A percentile compares a stretch with the other conserved stretches of the same genome.
These are phyloP conservation scores for Podotricha telesiphe DNA, from an alignment of 2,888 invertebrate genomes.

Conservation along the genomic window DNA sequence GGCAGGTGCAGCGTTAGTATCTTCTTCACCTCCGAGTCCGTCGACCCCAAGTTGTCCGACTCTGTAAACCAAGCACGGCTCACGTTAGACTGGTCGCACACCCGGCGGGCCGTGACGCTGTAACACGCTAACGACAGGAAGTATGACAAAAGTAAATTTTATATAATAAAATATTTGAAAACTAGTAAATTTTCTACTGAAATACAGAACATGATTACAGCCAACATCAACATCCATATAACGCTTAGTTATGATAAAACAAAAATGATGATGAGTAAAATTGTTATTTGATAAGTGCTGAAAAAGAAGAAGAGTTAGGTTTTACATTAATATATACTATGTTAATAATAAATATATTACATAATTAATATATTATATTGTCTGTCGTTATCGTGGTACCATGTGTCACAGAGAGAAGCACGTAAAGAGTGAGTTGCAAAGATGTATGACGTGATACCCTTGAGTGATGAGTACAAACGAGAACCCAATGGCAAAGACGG, in stretches of 20 bases:
- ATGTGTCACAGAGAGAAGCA: constrained; percentile 45
- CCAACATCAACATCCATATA: constrained; percentile 3
- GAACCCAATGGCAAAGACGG: constrained; percentile 33
- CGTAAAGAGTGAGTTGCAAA: constrained; percentile 45
- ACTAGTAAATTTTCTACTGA: constrained; percentile 14
- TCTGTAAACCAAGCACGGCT: constrained; percentile 83
- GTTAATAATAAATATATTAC: constrained; percentile 10
- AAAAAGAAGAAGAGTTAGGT: not conserved
- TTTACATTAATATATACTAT: not conserved
- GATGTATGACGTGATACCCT: constrained; percentile 38
- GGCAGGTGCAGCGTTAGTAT: constrained; percentile 95
- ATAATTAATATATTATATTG: not conserved
- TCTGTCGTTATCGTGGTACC: constrained; percentile 44
- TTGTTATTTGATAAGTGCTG: constrained; percentile 12
- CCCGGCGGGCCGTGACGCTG: constrained; percentile 50
- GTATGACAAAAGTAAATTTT: constrained; percentile 1
- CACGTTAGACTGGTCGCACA: constrained; percentile 17
- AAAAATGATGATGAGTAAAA: constrained; percentile 15
- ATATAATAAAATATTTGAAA: constrained; percentile 18
- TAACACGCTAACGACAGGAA: constrained; percentile 43
- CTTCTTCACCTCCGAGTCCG: constrained; percentile 97
- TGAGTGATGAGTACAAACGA: constrained; percentile 31
- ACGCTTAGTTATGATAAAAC: not conserved
- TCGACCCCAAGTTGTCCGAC: constrained; percentile 97
- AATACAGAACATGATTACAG: constrained; percentile 14